phyloP scores from a whole-genome alignment of 2,888 invertebrate genomes.

The Mesorhabditis belari region DNA sequence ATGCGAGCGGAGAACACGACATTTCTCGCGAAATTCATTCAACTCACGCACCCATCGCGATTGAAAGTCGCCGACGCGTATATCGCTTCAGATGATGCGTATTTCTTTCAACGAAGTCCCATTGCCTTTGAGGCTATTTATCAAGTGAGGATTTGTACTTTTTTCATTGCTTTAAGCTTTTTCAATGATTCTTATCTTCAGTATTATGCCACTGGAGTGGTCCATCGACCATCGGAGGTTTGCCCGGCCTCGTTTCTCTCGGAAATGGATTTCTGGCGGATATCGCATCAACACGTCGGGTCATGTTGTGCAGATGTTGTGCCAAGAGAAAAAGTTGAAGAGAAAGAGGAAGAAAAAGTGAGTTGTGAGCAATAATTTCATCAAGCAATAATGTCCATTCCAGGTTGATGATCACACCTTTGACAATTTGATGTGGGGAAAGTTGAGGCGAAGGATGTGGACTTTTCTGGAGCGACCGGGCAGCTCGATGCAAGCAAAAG shows the following conservation, averaged over 20 bases:
- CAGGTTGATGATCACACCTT: conserved; percentile 52
- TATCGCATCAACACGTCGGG: conserved; percentile 43
- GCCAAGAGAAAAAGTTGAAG: conserved; percentile 38
- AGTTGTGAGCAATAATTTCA: not conserved
- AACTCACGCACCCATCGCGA: conserved; percentile 43
- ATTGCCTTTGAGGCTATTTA: conserved; percentile 46
- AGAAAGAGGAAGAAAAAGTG: conserved; percentile 46
- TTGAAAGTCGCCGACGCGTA: conserved; percentile 49
- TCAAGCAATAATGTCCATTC: not conserved
- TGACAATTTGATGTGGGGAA: conserved; percentile 48
- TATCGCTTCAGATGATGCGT: conserved; percentile 43
- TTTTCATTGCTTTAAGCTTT: too few relatives aligned
- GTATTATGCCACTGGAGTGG: conserved; percentile 50
- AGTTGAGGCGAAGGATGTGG: conserved; percentile 50
- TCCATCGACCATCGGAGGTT: conserved; percentile 49
- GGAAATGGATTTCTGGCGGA: conserved; percentile 51
- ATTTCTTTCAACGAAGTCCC: conserved; percentile 50
- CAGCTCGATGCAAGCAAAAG: conserved; percentile 42
- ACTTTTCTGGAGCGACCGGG: conserved; percentile 46
- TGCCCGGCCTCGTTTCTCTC: conserved; percentile 48
- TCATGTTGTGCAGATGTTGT: conserved; percentile 49
- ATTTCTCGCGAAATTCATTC: conserved; percentile 49
- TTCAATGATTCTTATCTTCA: not conserved
- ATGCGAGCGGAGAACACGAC: conserved; percentile 44
- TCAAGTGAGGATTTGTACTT: conserved; percentile 18